Evolutionary conservation across 37 sponge, comb jelly and placozoan species (phyloP).

Genomic region (Geodia barretti): DNA sequence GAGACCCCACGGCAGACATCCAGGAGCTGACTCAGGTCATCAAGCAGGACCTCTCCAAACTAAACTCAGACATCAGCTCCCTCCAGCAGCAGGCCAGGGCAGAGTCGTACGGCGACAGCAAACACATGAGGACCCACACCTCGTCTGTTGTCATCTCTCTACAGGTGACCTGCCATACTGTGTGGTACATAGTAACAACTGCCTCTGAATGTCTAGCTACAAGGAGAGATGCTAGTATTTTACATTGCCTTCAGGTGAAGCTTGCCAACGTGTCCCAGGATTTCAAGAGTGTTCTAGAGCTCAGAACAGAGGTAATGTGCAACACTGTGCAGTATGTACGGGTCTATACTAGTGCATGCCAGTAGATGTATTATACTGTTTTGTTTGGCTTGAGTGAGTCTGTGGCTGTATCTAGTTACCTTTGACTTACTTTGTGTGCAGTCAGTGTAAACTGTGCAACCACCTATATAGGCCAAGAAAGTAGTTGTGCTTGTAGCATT

Average conservation of each 20-base stretch:
- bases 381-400: no score
- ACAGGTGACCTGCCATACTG: constrained; percentile 66
- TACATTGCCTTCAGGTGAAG: constrained; percentile 63
- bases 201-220: not conserved
- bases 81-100: constrained; percentile 62
- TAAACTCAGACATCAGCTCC: constrained; percentile 80
- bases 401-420: no score
- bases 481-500: no score
- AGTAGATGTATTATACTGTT: no score
- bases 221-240: not conserved
- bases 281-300: constrained; percentile 93
- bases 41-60: constrained; percentile 81
- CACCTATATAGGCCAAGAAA: no score
- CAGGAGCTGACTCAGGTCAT: constrained; percentile 95
- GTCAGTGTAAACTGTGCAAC: no score
- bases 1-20: constrained; percentile 90
- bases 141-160: constrained; percentile 76
- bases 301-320: constrained; percentile 87
- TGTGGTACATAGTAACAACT: no score
- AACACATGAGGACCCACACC: constrained; percentile 76
- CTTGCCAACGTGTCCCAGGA: constrained; percentile 85
- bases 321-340: no score
- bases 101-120: constrained; percentile 25
- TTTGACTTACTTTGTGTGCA: no score
- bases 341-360: no score